Evolutionary conservation across 2,797 vertebrate genomes (phyloP), one percentile per base, ranked within the genome.

Genomic region (Leptatherina wallacei): DNA sequence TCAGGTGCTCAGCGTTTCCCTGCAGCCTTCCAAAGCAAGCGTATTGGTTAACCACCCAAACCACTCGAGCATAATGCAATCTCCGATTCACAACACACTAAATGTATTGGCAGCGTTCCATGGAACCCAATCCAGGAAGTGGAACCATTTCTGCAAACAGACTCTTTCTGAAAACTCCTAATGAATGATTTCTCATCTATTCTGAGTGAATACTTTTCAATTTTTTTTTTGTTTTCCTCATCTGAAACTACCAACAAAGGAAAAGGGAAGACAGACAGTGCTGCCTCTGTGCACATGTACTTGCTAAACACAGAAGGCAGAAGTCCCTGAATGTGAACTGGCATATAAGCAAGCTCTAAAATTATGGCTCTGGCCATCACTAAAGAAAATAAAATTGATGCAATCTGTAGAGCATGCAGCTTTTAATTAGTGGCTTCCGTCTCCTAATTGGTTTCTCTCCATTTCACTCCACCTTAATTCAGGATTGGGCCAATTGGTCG

Each of bases 341-440:
- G 88, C 77, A 18, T 65, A 86, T 81, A 49, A 86, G 86, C 73
- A 18, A 75, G 78, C 83, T 81, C 86, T 75, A 81, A 93, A 94
- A 92, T 92, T 89, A 92, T 85, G 88, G 89, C 77, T 80, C 85
- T 57, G 82, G 83, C 81, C 83, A 78, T 84, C 35, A 80, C 89
- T 85, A 89, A 90, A 93, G 89, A 93, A 94, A 94, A 93, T 91
- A 91, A 91, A 92, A 92, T 90, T 89, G 92, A 94, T 94, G 90
- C 90, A 93, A 93, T 93, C 91, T 92, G 92, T 90, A 82, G 87
- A 88, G 88, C 88, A 89, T 89, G 89, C 85, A 92, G 90, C 92
- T 95, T 94, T 94, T 94, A 94, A 95, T 95, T 94, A 94, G 94
- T 92, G 93, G 93, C 91, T 94, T 95, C 94, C 93, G 87, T 91